Conservation (phyloP, 2,888 invertebrate genomes). For the Drosophila heteroneura region DNA sequence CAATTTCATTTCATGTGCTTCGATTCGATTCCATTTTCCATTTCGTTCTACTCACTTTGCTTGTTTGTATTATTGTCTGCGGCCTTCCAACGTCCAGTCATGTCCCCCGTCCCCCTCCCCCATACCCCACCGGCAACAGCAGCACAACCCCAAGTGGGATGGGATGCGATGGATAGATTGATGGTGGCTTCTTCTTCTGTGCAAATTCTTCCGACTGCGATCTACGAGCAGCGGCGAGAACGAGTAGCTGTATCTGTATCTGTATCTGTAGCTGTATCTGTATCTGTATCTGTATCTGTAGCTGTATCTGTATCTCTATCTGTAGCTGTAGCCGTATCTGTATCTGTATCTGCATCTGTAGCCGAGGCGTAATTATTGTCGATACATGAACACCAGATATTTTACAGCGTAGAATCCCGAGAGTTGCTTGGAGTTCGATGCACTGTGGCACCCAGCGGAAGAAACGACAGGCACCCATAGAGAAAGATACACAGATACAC, state of each 20-base stretch:
- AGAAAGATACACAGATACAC: conserved; percentile 12
- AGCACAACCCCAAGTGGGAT: not conserved
- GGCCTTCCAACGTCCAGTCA: conserved; percentile 60
- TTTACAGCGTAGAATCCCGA: conserved; percentile 46
- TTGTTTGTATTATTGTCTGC: conserved; percentile 56
- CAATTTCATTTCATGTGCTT: conserved; percentile 66
- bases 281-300: conserved; percentile 12
- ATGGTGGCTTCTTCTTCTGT: conserved; percentile 25
- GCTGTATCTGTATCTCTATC: not conserved
- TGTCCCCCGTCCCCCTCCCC: not conserved
- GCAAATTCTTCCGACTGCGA: conserved; percentile 57
- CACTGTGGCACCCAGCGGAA: conserved; percentile 40
- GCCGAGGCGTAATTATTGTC: conserved; percentile 70
- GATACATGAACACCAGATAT: conserved; percentile 61
- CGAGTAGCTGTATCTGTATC: not conserved
- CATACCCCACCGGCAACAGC: not conserved
- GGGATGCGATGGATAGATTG: conserved; percentile 10
- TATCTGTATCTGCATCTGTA: conserved; percentile 16
- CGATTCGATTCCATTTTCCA: conserved; percentile 77
- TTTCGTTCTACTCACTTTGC: conserved; percentile 67
- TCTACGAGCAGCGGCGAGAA: conserved; percentile 42
- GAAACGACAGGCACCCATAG: conserved; percentile 13
- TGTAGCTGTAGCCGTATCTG: not conserved
- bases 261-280: not conserved
- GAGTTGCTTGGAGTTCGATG: conserved; percentile 66